A percentile compares a stretch with the other conserved stretches of the same genome.
Conservation (phyloP, 2,113 vertebrate species). For the Malurus cyaneus region DNA sequence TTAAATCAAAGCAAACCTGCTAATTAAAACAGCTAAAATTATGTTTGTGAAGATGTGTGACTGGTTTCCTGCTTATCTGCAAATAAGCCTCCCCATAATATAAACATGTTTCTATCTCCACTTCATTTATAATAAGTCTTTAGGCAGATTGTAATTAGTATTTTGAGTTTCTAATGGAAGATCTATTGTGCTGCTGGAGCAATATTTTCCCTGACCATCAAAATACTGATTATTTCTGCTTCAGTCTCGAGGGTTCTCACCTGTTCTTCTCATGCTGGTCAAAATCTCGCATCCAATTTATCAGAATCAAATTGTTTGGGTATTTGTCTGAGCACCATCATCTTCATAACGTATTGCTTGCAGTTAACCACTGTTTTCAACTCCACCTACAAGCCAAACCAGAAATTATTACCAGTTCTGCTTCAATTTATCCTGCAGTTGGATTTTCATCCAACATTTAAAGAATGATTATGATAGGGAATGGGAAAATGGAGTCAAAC, state of each 20-base stretch:
- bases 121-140: slow-evolving; percentile 51
- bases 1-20: slow-evolving; percentile 59
- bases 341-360: not conserved
- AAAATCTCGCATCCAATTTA: slow-evolving; percentile 5
- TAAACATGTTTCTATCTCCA: slow-evolving; percentile 56
- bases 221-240: slow-evolving; percentile 26
- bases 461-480: not conserved
- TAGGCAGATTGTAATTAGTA: slow-evolving; percentile 61
- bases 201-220: slow-evolving; percentile 39
- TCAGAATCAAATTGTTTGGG: not conserved
- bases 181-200: not conserved
- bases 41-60: slow-evolving; percentile 52
- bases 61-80: slow-evolving; percentile 37
- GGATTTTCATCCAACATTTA: not conserved
- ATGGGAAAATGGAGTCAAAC: not conserved
- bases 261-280: slow-evolving; percentile 41
- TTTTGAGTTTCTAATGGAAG: slow-evolving; percentile 34
- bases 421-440: not conserved
- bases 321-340: not conserved
- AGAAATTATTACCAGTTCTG: slow-evolving; percentile 8
- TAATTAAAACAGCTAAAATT: slow-evolving; percentile 62
- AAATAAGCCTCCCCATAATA: slow-evolving; percentile 41
- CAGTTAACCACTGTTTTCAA: not conserved
- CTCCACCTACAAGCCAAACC: slow-evolving; percentile 32
- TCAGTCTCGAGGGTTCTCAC: slow-evolving; percentile 40